Evolutionary conservation across 2,888 invertebrate genomes (phyloP).

Genomic region (Ernsta delagoae): DNA sequence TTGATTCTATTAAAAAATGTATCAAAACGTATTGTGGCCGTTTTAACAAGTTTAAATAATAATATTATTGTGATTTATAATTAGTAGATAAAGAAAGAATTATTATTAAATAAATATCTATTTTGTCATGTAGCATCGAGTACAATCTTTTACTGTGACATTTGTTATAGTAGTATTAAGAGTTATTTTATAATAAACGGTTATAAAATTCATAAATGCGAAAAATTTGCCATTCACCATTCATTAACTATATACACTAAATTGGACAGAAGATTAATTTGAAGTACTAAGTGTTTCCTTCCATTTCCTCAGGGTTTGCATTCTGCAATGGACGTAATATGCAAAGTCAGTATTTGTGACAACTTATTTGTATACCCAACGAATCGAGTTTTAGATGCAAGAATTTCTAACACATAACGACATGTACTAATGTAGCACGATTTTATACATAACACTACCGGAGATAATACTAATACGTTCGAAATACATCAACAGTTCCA

Average conservation of each 20-base stretch:
- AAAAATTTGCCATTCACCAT: conserved; percentile 43
- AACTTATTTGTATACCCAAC: conserved; percentile 41
- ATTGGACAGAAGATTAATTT: conserved; percentile 67
- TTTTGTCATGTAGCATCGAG: conserved; percentile 11
- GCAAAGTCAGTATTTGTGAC: conserved; percentile 61
- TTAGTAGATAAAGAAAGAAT: not conserved
- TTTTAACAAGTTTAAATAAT: conserved; percentile 8
- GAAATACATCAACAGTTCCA: conserved; percentile 50
- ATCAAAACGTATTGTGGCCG: conserved; percentile 14
- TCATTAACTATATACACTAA: conserved; percentile 54
- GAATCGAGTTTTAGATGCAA: conserved; percentile 39
- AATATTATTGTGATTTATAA: not conserved
- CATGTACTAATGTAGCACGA: conserved; percentile 72
- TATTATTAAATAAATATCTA: not conserved
- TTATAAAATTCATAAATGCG: conserved; percentile 38
- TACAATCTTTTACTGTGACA: conserved; percentile 12
- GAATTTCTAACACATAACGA: conserved; percentile 68
- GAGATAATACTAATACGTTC: conserved; percentile 48
- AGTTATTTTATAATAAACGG: conserved; percentile 19
- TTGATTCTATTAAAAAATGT: conserved; percentile 6
- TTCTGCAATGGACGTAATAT: conserved; percentile 82
- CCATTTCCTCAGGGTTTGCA: conserved; percentile 75
- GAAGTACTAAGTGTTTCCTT: conserved; percentile 74
- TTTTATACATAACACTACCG: conserved; percentile 46
- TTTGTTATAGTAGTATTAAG: not conserved